Evolutionary conservation across 2,888 invertebrate genomes (phyloP), one percentile per base, ranked within the genome.

Genomic region (Cantharis rustica): DNA sequence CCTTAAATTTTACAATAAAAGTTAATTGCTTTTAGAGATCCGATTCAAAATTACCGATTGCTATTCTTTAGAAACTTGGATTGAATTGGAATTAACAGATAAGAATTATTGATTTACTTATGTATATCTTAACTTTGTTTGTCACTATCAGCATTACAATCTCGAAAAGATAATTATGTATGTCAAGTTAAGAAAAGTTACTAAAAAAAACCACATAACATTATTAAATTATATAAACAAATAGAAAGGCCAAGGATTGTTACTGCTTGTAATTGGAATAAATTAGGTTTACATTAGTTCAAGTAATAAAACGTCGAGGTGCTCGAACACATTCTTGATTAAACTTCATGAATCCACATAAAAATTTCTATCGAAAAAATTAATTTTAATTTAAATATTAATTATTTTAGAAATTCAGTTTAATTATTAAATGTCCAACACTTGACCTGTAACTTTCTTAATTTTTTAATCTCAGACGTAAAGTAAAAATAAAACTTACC

Each of bases 401-500:
- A 47, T n/a, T n/a, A 47, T 47, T 47, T 31, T 47, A 47, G 47
- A 47, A 47, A 47, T n/a, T 47, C 47, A n/a, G 0, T 47, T 47
- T n/a, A 47, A 47, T 47, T n/a, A 23, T 61, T 15, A 11, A 4
- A 20, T 16, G 27, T 66, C 27, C 13, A 73, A 61, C 23, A 71
- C 10, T 27, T 27, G 9, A 47, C 47, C n/a, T 31, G 31, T 31
- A 47, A 47, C 47, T n/a, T 47, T 47, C 47, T 47, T 47, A 7
- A 47, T n/a, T 1, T 47, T 27, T 11, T 31, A 27, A 20, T 15
- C 16, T 15, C 63, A 47, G 72, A 47, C 15, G 16, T 61, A 20
- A 15, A 61, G 17, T 47, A 68, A 69, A 71, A 72, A 17, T 31
- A 68, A n/a, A 31, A 71, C 84, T 82, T 75, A 84, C 84, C 84